Conservation (phyloP, 2,113 vertebrate species). For the Pavo muticus region DNA sequence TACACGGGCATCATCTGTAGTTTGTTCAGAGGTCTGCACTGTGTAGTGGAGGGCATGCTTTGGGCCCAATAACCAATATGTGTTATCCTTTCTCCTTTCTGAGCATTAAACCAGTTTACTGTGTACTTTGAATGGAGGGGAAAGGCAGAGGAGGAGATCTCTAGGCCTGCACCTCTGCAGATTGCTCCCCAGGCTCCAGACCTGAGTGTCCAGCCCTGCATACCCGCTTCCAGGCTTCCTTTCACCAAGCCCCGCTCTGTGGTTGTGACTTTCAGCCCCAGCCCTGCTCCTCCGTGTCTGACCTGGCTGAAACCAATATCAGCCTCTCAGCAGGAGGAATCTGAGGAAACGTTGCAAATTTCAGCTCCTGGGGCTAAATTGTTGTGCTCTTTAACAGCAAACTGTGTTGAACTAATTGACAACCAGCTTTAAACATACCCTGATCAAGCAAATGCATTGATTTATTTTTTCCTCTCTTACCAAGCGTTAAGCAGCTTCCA, state of each 20-base stretch:
- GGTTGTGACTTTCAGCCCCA: not conserved
- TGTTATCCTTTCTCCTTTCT: not conserved
- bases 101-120: rapidly evolving
- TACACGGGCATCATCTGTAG: not conserved
- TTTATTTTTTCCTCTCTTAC: constrained; percentile 60
- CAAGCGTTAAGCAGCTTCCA: constrained; percentile 19
- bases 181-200: not conserved
- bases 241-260: not conserved
- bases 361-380: constrained; percentile 54
- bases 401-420: constrained; percentile 67
- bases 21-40: not conserved
- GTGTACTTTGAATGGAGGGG: not conserved
- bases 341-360: constrained; percentile 38
- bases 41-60: not conserved
- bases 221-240: not conserved
- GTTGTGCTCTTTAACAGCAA: constrained; percentile 40
- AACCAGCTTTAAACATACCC: constrained; percentile 57
- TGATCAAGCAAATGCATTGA: constrained; percentile 61
- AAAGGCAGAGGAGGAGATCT: not conserved
- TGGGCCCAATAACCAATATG: not conserved
- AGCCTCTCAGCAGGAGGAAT: constrained; percentile 49
- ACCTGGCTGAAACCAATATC: constrained; percentile 18
- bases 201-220: not conserved
- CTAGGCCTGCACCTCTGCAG: not conserved
- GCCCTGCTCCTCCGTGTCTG: not conserved